Conservation (phyloP, 2,888 invertebrate species). For the Dysmachus trigonus region DNA sequence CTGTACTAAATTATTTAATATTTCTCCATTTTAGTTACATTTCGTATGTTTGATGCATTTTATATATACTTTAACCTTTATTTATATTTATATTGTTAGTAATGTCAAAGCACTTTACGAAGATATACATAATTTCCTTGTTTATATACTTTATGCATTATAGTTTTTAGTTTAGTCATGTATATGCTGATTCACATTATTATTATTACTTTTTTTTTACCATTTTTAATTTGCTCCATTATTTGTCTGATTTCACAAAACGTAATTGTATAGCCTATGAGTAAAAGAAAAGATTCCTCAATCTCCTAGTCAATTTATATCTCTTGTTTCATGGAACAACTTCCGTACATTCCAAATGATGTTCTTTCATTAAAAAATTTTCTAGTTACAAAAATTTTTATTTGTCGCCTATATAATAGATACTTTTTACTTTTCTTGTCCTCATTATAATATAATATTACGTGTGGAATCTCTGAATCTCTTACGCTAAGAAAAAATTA, state of each 20-base stretch:
- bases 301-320: background rate
- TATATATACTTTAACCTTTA: conserved; percentile 19
- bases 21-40: conserved; percentile 22
- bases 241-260: conserved; percentile 28
- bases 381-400: conserved; percentile 15
- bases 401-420: conserved; percentile 39
- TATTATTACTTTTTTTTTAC: background rate
- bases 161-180: conserved; percentile 30
- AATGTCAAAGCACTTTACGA: conserved; percentile 42
- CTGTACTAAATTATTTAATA: conserved; percentile 28
- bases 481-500: background rate
- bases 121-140: conserved; percentile 27
- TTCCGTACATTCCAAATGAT: background rate
- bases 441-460: conserved; percentile 9
- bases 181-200: conserved; percentile 8
- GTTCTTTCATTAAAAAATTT: conserved; percentile 19
- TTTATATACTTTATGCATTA: conserved; percentile 14
- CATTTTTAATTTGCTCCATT: background rate
- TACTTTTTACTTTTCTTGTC: conserved; percentile 37
- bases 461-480: conserved; percentile 23
- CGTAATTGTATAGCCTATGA: conserved; percentile 17
- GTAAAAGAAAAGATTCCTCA: conserved; percentile 34
- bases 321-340: background rate
- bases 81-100: conserved; percentile 20
- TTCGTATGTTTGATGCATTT: conserved; percentile 26